phyloP scores from a whole-genome alignment of 1,140 invertebrate genomes.

The Drosophila lacteicornis region DNA sequence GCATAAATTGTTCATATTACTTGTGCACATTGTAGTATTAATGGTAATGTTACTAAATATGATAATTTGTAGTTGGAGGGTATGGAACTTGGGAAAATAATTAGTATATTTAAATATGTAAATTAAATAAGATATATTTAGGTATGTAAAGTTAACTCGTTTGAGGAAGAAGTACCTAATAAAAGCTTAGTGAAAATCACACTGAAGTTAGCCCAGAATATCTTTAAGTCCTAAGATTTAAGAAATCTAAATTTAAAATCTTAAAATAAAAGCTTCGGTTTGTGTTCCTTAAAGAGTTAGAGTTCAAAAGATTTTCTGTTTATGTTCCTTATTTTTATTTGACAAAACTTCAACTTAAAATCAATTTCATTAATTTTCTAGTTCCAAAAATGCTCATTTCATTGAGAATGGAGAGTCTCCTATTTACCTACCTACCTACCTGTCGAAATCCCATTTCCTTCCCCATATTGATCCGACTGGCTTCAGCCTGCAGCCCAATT shows the following conservation, averaged over 20 bases:
- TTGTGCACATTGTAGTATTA: not conserved
- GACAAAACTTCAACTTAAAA: no score
- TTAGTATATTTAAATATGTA: no score
- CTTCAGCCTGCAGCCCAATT: constrained; percentile 17
- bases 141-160: not conserved
- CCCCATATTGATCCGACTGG: not conserved
- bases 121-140: not conserved
- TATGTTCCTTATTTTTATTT: no score
- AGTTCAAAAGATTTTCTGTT: no score
- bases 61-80: not conserved
- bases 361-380: not conserved
- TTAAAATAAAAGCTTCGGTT: no score
- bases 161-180: no score
- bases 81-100: not conserved
- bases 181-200: no score
- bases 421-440: no score
- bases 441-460: not conserved
- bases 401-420: no score
- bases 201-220: not conserved
- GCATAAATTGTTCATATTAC: not conserved
- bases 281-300: no score
- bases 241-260: no score
- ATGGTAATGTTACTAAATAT: not conserved
- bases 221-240: no score
- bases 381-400: not conserved